phyloP scores from a whole-genome alignment of 2,888 invertebrate species.

The Sphecodes monilicornis region DNA sequence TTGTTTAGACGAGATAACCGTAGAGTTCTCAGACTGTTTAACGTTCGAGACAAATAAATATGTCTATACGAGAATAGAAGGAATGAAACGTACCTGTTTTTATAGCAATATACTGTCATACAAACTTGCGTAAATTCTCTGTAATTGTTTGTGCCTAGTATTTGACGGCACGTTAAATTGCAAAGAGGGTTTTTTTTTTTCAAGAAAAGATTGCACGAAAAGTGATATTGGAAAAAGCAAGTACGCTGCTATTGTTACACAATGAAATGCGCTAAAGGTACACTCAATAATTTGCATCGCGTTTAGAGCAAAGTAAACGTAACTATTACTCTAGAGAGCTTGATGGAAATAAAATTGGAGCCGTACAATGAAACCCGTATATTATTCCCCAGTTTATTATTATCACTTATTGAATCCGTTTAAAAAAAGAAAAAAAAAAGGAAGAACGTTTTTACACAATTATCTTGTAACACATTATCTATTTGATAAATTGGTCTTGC shows the following conservation, averaged over 20 bases:
- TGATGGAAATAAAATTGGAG: conserved; percentile 67
- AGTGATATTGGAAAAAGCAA: conserved; percentile 27
- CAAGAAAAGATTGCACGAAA: neutral
- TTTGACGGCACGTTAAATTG: conserved; percentile 13
- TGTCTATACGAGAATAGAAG: neutral
- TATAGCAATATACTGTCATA: neutral
- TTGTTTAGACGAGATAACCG: neutral
- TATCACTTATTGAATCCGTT: conserved; percentile 43
- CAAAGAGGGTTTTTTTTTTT: neutral
- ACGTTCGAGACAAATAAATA: neutral
- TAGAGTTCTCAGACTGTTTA: neutral
- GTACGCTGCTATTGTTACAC: conserved; percentile 35
- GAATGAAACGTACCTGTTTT: neutral
- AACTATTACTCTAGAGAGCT: conserved; percentile 34
- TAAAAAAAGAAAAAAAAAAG: neutral
- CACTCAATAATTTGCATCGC: conserved; percentile 26
- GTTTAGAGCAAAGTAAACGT: conserved; percentile 41
- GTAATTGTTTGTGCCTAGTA: conserved; percentile 14
- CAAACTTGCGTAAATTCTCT: conserved; percentile 26
- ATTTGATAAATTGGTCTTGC: conserved; percentile 24
- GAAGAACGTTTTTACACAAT: conserved; percentile 31
- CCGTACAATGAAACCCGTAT: conserved; percentile 62
- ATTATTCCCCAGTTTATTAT: conserved; percentile 66
- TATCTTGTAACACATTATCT: conserved; percentile 33
- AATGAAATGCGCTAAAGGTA: conserved; percentile 36